Evolutionary conservation across 2,888 invertebrate genomes (phyloP), one percentile per base, ranked within the genome.

Genomic region (Lepidochrysops patricia): DNA sequence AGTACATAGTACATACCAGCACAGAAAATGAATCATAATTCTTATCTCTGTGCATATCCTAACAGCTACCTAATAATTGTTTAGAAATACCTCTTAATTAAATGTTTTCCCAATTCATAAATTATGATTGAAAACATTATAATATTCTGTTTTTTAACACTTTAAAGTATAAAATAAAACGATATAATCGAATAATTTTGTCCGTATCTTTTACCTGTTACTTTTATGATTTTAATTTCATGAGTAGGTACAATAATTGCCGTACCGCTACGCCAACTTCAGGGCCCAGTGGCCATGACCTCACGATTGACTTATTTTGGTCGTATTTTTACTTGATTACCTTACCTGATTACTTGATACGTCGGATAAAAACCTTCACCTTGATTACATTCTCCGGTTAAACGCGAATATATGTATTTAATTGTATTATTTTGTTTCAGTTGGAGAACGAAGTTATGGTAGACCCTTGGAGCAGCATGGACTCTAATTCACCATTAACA

Each of bases 401-500:
- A 32, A 54, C n/a, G 23, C 66, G 69, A 67, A 68, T 60, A 56
- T 48, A 57, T 67, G 67, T 73, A 61, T 73, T 67, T 72, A 61
- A 35, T 58, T 54, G 60, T 59, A 25, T 37, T 19, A 19, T 15
- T 59, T 83, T 85, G 83, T 89, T 90, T n/a, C 84, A 90, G 90
- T 88, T 89, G 90, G 89, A 89, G 84, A 89, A 89, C 86, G 89
- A 89, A 85, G 87, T 90, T 68, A 88, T 87, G 86, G 82, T 88
- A 79, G 89, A 90, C 80, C 84, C 87, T 62, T 90, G 89, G 89
- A 89, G 88, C 87, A 90, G 88, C 68, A 90, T 90, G 90, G 90
- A 90, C 79, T 89, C 89, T 66, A 88, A 87, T 77, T 89, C 90
- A 66, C 89, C 89, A 70, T 77, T 89, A 74, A 89, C 89, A 70